Base-by-base conservation (phyloP, 2,888 invertebrate genomes). In the Orchesellides sinensis region DNA sequence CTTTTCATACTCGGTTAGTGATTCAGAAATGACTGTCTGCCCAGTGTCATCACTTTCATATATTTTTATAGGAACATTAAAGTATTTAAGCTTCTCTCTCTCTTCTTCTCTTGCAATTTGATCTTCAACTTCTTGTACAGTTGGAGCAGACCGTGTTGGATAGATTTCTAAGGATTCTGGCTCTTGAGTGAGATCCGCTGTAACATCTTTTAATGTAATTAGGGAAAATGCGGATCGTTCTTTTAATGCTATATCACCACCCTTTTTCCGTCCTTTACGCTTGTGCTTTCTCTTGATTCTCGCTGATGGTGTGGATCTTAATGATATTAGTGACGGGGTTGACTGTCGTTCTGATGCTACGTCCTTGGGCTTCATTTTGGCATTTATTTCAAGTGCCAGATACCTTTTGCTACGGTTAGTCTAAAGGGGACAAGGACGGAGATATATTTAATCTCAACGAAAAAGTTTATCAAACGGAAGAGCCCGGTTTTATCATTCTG, bases 41-140 rank as follows among this genome's bases (percentile, higher is more conserved):
- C 3, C 35, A 21, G 2, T 21, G 1, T 70, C 70, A 2, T 65
- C 63, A 8, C 49, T 0, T 0, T 70, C 70, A 19, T 70, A 79
- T 4, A 79, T 65, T 54, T 70, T 79, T 0, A 70, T 54, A 6
- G 79, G 79, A 19, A 79, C 65, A 0, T 19, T n/a, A 45, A 79
- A 79, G 54, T 40, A 79, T 21, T 54, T 70, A 0, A 54, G 52
- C 29, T 29, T 70, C 21, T 70, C 70, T 5, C 23, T 17, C 8
- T 77, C 68, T 12, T 29, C 32, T 5, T 52, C 32, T 21, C 68
- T 14, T 1, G 35, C 32, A 0, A 68, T 5, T 10, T 40, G 14
- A 19, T 68, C 40, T 29, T 77, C 32, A 5, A 77, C 17, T 52
- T 77, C 68, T 0, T 1, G 1, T 4, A 77, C 25, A n/a, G 68